phyloP scores from a whole-genome alignment of 2,888 invertebrate species.

The Corythucha ciliata region DNA sequence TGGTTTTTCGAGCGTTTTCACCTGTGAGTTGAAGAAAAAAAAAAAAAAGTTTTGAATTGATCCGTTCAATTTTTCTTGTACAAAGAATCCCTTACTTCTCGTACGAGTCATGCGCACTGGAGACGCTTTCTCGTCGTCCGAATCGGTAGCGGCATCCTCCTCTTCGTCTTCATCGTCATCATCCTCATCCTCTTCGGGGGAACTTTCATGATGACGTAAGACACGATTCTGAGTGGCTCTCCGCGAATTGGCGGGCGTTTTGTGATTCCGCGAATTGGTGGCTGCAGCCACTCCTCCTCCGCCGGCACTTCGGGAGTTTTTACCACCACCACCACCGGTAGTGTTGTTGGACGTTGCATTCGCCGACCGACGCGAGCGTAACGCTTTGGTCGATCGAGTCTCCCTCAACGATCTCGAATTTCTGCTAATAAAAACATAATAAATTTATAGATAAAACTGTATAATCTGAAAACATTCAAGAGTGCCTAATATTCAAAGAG shows the following conservation, averaged over 20 bases:
- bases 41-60: too few relatives aligned
- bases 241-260: too few relatives aligned
- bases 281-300: too few relatives aligned
- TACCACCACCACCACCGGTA: not conserved
- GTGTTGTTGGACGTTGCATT: not conserved
- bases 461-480: not conserved
- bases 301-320: too few relatives aligned
- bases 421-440: slow-evolving; percentile 4
- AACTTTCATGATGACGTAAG: not conserved
- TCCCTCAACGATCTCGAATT: slow-evolving; percentile 17
- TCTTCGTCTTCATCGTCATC: slow-evolving; percentile 22
- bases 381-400: slow-evolving; percentile 20
- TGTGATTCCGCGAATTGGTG: too few relatives aligned
- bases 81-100: not conserved
- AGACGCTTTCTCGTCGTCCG: slow-evolving; percentile 2
- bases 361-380: slow-evolving; percentile 19
- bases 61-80: too few relatives aligned
- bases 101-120: slow-evolving; percentile 1
- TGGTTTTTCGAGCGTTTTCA: too few relatives aligned
- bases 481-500: too few relatives aligned
- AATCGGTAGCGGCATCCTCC: slow-evolving; percentile 3
- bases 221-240: too few relatives aligned
- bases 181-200: not conserved
- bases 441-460: not conserved
- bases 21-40: too few relatives aligned